Evolutionary conservation across 2,113 vertebrate genomes (phyloP).

Genomic region (Amblyornis subalaris): DNA sequence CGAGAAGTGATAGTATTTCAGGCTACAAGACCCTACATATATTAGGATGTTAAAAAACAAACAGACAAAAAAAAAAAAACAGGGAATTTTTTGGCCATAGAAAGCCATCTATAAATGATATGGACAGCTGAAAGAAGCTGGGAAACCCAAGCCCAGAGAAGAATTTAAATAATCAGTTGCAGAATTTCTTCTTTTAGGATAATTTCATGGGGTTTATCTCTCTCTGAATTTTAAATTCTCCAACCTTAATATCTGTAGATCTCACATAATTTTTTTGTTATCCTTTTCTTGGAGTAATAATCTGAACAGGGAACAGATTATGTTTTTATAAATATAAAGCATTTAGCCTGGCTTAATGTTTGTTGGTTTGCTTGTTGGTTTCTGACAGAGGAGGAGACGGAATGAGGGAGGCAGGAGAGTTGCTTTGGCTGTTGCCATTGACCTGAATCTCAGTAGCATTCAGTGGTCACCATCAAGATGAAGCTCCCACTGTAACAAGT

Average conservation of each 20-base stretch:
- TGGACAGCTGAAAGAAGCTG: neutral
- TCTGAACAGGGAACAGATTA: neutral
- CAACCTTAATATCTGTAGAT: neutral
- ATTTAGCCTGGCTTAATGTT: neutral
- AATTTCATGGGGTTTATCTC: neutral
- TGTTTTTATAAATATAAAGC: neutral
- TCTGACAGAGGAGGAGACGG: neutral
- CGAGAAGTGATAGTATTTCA: neutral
- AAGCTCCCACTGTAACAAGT: neutral
- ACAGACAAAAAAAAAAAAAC: no score
- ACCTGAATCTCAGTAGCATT: neutral
- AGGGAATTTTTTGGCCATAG: neutral
- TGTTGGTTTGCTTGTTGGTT: fast-evolving
- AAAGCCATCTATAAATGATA: neutral
- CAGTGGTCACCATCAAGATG: neutral
- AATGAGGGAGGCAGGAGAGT: neutral
- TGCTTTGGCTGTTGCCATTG: neutral
- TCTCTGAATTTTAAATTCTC: neutral
- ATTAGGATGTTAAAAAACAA: neutral
- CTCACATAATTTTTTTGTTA: fast-evolving
- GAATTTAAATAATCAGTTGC: neutral
- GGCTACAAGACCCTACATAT: neutral
- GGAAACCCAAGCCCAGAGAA: neutral
- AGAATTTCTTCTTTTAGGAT: neutral
- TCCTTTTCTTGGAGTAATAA: neutral